A percentile compares a stretch with the other conserved stretches of the same genome.
phyloP scores from a whole-genome alignment of 2,797 vertebrate genomes.

The Enoplosus armatus region DNA sequence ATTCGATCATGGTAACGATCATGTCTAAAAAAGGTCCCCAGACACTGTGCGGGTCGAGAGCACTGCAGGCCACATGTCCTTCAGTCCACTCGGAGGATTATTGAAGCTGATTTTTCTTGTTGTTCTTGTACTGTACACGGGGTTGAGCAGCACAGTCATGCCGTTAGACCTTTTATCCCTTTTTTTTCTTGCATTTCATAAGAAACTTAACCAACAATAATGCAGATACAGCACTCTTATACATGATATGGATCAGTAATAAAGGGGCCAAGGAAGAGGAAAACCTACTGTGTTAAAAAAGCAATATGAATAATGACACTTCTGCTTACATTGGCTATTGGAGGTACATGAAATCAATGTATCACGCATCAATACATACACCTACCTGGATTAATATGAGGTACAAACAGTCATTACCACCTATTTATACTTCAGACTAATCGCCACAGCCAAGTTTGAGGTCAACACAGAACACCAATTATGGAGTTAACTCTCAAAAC shows the following conservation, averaged over 20 bases:
- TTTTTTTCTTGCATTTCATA: not conserved
- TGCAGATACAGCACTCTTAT: not conserved
- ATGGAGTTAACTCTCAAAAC: too few species aligned
- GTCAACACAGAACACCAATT: not conserved
- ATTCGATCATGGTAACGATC: constrained; percentile 18
- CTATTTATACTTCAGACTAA: not conserved
- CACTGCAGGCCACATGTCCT: not conserved
- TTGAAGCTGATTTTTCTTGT: constrained; percentile 17
- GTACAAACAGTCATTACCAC: not conserved
- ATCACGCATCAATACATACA: too few species aligned
- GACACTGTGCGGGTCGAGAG: not conserved
- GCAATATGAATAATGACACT: not conserved
- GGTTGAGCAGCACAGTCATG: not conserved
- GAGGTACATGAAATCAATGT: not conserved
- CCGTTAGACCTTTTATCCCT: not conserved
- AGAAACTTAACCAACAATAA: not conserved
- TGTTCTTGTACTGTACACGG: too few species aligned
- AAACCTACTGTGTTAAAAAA: not conserved
- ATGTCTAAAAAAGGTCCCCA: not conserved
- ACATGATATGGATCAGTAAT: not conserved
- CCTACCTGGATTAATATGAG: not conserved
- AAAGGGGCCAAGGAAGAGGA: not conserved
- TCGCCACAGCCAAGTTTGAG: not conserved
- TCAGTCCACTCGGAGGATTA: constrained; percentile 6
- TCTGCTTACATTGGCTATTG: not conserved